These are phyloP conservation scores for Ennomos fuscantarius DNA, from an alignment of 2,888 invertebrate species.

Conservation along the genomic window DNA sequence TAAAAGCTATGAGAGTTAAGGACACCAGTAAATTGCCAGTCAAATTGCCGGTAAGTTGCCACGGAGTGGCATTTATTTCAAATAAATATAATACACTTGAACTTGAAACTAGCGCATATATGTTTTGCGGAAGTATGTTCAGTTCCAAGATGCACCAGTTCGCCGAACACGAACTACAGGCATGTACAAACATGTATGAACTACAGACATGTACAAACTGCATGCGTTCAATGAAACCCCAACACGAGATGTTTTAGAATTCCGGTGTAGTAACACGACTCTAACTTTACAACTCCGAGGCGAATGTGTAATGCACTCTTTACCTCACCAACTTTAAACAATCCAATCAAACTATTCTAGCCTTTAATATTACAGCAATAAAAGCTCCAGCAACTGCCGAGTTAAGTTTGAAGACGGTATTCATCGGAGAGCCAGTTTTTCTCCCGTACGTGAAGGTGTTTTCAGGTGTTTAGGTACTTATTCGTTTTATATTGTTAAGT, in stretches of 20 bases:
- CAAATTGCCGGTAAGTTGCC: too few relatives aligned
- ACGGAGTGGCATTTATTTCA: too few relatives aligned
- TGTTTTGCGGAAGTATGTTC: background rate
- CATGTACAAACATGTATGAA: slow-evolving; percentile 37
- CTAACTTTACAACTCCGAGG: slow-evolving; percentile 53
- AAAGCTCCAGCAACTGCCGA: slow-evolving; percentile 18
- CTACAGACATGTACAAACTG: slow-evolving; percentile 42
- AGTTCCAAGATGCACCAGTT: slow-evolving; percentile 4
- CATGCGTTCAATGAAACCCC: slow-evolving; percentile 37
- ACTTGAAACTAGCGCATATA: too few relatives aligned
- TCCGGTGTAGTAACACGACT: slow-evolving; percentile 53
- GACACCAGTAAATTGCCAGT: too few relatives aligned
- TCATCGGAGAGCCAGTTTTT: slow-evolving; percentile 53
- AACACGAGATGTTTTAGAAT: slow-evolving; percentile 49
- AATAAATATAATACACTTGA: too few relatives aligned
- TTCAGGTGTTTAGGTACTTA: slow-evolving; percentile 49
- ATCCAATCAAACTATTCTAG: slow-evolving; percentile 15
- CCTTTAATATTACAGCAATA: slow-evolving; percentile 29
- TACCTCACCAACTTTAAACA: slow-evolving; percentile 37
- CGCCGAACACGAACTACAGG: slow-evolving; percentile 12
- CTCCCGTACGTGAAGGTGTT: slow-evolving; percentile 49
- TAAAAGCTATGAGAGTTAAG: too few relatives aligned
- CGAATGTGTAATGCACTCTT: slow-evolving; percentile 63
- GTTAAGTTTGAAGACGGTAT: slow-evolving; percentile 35
- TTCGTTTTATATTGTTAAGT: slow-evolving; percentile 51